Percentiles rank a stretch among this genome's conserved stretches.
These are phyloP conservation scores for Dicrostonyx torquatus DNA, from an alignment of 2,797 vertebrate species.

Conservation along the genomic window DNA sequence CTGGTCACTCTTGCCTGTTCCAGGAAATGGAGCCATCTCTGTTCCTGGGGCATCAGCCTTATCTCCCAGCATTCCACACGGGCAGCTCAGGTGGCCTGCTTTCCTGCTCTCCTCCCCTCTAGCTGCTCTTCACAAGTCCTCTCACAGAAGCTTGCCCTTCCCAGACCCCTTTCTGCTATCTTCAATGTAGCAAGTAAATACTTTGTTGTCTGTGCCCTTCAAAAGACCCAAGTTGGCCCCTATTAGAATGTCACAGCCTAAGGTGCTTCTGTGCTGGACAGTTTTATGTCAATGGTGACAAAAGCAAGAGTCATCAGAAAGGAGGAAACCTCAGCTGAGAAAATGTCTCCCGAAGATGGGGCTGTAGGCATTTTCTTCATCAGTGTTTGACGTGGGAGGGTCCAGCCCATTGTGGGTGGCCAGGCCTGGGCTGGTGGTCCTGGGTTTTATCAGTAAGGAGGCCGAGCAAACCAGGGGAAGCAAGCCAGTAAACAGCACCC, in stretches of 20 bases:
- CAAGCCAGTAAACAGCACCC: background rate
- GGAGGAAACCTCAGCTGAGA: background rate
- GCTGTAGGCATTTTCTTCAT: background rate
- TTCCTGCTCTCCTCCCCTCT: background rate
- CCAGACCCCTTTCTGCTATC: background rate
- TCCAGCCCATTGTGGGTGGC: background rate
- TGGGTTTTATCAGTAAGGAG: background rate
- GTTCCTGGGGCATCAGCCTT: fast-evolving
- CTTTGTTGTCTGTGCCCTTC: background rate
- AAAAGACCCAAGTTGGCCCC: background rate
- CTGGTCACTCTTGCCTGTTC: too few relatives aligned
- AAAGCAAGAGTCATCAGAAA: background rate
- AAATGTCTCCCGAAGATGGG: background rate
- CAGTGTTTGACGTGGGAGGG: background rate
- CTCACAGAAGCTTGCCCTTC: background rate
- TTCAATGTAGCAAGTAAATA: too few relatives aligned
- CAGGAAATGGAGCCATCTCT: background rate
- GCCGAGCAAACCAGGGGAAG: background rate
- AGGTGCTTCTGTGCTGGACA: background rate
- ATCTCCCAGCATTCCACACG: fast-evolving
- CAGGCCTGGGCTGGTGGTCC: background rate
- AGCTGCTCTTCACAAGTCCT: background rate
- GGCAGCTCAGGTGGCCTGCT: background rate
- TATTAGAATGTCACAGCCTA: background rate
- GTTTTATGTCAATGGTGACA: background rate